Evolutionary conservation across 2,797 vertebrate species (phyloP).

Genomic region (Hydrolagus colliei): DNA sequence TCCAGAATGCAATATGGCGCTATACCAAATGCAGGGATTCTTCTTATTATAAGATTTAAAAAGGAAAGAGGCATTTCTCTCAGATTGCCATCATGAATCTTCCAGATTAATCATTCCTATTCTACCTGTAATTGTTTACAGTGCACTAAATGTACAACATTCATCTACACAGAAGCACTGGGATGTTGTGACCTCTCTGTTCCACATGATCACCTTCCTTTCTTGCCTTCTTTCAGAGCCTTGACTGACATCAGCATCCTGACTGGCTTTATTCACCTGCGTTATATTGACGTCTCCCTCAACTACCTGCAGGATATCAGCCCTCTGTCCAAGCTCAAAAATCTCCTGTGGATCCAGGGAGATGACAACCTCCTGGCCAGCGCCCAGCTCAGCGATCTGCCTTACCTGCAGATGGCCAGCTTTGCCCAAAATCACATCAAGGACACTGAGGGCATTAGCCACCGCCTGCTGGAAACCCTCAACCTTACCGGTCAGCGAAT

Average conservation of each 20-base stretch:
- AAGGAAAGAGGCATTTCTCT: no score
- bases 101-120: no score
- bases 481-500: constrained; percentile 68
- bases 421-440: constrained; percentile 66
- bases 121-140: no score
- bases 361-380: constrained; percentile 67
- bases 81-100: no score
- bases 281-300: constrained; percentile 81
- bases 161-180: no score
- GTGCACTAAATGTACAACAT: no score
- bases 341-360: constrained; percentile 84
- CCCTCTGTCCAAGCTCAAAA: constrained; percentile 65
- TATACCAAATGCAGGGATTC: no score
- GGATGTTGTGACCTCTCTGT: no score
- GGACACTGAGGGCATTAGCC: constrained; percentile 61
- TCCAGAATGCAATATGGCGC: no score
- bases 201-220: no score
- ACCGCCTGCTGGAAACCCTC: constrained; percentile 65
- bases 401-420: constrained; percentile 77
- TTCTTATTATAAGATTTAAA: no score
- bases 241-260: constrained; percentile 72
- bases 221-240: constrained; percentile 48
- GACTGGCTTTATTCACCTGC: constrained; percentile 69
- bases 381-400: constrained; percentile 60
- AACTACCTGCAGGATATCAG: constrained; percentile 76